Base-by-base conservation (phyloP, 2,888 invertebrate genomes). In the Chrysina gloriosa region DNA sequence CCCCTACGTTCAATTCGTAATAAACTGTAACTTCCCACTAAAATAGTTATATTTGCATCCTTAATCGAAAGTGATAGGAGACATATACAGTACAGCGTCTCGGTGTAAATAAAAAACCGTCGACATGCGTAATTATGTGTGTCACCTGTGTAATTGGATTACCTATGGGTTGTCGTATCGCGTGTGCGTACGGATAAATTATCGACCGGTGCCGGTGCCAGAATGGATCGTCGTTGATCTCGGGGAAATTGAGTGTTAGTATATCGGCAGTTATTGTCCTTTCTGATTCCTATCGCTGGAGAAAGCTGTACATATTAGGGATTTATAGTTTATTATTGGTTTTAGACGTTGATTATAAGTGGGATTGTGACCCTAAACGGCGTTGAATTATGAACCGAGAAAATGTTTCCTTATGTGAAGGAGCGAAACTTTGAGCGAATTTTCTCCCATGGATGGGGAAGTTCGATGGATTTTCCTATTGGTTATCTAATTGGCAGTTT, bases 271-370 rank as follows among this genome's bases (percentile, higher is more conserved):
- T 56, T 58, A 56, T 66, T 66, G 66, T 58, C 58, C 31, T 47
- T 56, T 58, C 58, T 47, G 66, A 66, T 66, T 52, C 66, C 58
- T 66, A 66, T 66, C 66, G 74, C 70, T 27, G 72, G 79, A 76
- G 79, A 79, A 80, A 79, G 78, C 77, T 74, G 72, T 75, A 77
- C 78, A 75, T 79, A 79, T 80, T 78, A 76, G 79, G 79, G 79
- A 80, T 79, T 79, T 79, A 79, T 78, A 76, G 78, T 70, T 77
- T 76, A 77, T 79, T 79, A 79, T 79, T 77, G 77, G 75, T 78
- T 77, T 79, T 77, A 77, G 75, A 65, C 69, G 73, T 70, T 76
- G 78, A 79, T 78, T 76, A 72, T 69, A 73, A 71, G 68, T 67
- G 71, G 70, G 77, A 77, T 77, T 76, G 74, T 69, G 52, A 65